Conservation (phyloP, 2,797 vertebrate genomes). For the Gobio occitaniae region DNA sequence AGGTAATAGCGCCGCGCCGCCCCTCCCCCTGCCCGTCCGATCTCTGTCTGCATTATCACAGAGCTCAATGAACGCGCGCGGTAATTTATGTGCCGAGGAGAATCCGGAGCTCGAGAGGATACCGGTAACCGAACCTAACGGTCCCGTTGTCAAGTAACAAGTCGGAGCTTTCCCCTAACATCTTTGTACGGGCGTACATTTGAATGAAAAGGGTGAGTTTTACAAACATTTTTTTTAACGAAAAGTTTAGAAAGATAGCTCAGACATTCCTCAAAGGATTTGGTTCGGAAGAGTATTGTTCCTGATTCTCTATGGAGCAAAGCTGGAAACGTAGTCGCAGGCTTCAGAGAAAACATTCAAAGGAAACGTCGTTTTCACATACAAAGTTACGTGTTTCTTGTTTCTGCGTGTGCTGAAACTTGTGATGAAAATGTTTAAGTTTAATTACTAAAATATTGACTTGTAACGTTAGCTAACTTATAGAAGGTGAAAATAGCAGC, state of each 20-base stretch:
- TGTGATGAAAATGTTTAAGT: not conserved
- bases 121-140: slow-evolving; percentile 44
- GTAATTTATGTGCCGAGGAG: slow-evolving; percentile 43
- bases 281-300: slow-evolving; percentile 41
- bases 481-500: no score
- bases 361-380: not conserved
- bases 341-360: not conserved
- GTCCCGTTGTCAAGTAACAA: not conserved
- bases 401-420: not conserved
- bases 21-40: slow-evolving; percentile 54
- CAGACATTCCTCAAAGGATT: slow-evolving; percentile 14
- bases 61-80: slow-evolving; percentile 50
- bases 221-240: not conserved
- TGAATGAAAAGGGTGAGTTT: slow-evolving; percentile 42
- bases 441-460: not conserved
- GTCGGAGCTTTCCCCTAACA: not conserved
- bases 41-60: slow-evolving; percentile 43
- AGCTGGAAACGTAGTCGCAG: not conserved
- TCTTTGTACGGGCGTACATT: not conserved
- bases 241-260: slow-evolving; percentile 4
- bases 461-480: not conserved
- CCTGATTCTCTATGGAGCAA: slow-evolving; percentile 9
- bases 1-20: slow-evolving; percentile 61
- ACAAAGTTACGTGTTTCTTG: not conserved
- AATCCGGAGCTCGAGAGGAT: slow-evolving; percentile 29